phyloP scores from a whole-genome alignment of 2,113 vertebrate genomes.

The Arothron firmamentum region DNA sequence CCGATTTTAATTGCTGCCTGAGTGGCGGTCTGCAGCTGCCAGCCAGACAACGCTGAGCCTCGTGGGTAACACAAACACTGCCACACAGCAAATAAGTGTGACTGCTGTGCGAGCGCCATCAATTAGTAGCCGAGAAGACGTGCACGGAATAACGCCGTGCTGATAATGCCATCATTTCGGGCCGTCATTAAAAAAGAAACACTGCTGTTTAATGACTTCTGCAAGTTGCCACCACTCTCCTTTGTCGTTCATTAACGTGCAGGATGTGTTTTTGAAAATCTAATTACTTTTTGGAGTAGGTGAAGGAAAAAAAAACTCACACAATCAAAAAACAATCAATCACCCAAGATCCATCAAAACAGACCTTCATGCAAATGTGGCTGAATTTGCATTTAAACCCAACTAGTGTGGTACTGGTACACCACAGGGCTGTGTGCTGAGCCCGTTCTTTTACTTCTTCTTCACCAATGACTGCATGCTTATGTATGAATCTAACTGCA shows the following conservation, averaged over 20 bases:
- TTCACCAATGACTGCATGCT: too few relatives aligned
- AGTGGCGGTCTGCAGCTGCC: constrained; percentile 6
- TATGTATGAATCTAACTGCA: too few relatives aligned
- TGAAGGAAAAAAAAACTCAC: not conserved
- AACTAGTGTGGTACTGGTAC: too few relatives aligned
- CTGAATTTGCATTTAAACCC: too few relatives aligned
- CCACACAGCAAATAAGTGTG: constrained; percentile 10
- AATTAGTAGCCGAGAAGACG: constrained; percentile 16
- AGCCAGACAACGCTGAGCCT: not conserved
- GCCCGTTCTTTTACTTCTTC: too few relatives aligned
- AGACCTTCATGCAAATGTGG: too few relatives aligned
- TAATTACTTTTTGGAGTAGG: constrained; percentile 11
- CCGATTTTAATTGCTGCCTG: constrained; percentile 10
- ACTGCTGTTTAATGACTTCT: constrained; percentile 2
- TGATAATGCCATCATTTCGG: not conserved
- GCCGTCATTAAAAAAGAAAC: not conserved
- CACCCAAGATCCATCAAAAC: too few relatives aligned
- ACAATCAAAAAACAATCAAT: not conserved
- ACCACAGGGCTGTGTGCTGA: too few relatives aligned
- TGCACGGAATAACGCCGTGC: constrained; percentile 10
- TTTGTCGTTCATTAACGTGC: constrained; percentile 5
- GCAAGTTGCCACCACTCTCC: not conserved
- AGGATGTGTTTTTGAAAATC: constrained; percentile 4
- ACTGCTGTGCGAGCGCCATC: constrained; percentile 4
- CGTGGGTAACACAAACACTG: constrained; percentile 19